A percentile compares a stretch with the other conserved stretches of the same genome.
These are phyloP conservation scores for Xenopus petersii DNA, from an alignment of 2,797 vertebrate species.

Conservation along the genomic window DNA sequence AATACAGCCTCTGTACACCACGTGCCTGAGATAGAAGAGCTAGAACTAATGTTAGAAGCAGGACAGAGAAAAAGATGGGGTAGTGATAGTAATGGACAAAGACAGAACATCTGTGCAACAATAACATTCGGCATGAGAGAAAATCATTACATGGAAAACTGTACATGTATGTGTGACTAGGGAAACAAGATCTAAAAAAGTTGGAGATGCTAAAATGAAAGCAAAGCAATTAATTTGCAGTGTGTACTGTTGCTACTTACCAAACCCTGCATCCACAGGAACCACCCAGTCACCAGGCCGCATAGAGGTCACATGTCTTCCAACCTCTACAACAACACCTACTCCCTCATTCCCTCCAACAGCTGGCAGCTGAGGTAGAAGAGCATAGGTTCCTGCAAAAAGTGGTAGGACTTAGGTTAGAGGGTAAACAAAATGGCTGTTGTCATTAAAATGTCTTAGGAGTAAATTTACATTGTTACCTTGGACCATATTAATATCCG, in stretches of 20 bases:
- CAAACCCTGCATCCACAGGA: conserved; percentile 73
- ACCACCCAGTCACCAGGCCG: conserved; percentile 87
- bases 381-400: conserved; percentile 80
- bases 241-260: conserved; percentile 62
- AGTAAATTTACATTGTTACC: conserved; percentile 62
- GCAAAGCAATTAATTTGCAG: too few relatives aligned
- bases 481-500: conserved; percentile 96
- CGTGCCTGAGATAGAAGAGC: conserved; percentile 69
- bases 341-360: conserved; percentile 92
- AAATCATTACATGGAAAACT: too few relatives aligned
- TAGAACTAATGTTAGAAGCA: conserved; percentile 1
- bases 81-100: too few relatives aligned
- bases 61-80: not conserved
- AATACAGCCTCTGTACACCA: conserved; percentile 82
- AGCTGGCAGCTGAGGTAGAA: conserved; percentile 80
- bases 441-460: too few relatives aligned
- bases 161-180: too few relatives aligned
- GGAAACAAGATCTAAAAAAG: too few relatives aligned
- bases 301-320: conserved; percentile 68
- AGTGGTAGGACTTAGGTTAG: not conserved
- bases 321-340: conserved; percentile 79
- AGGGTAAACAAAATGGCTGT: too few relatives aligned
- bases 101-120: too few relatives aligned
- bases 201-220: too few relatives aligned
- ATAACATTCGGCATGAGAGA: too few relatives aligned